Percentiles rank a stretch among this genome's conserved stretches.
Conservation (phyloP, 2,797 vertebrate species). For the Macrochelys suwanniensis region DNA sequence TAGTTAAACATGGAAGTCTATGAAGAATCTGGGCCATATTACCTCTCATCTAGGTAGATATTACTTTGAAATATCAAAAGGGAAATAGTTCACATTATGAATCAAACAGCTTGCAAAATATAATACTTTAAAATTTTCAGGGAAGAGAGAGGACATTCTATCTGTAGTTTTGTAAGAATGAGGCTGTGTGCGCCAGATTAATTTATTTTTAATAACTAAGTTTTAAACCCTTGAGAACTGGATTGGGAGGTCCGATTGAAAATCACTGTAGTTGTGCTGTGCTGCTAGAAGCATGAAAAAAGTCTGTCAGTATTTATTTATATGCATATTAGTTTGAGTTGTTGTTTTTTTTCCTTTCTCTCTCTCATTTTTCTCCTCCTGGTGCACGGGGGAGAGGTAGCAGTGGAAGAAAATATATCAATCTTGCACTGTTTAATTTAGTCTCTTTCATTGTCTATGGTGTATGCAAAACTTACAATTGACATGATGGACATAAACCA, state of each 20-base stretch:
- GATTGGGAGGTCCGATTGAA: not conserved
- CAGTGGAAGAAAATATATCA: not conserved
- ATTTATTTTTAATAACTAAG: not conserved
- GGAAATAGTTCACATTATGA: not conserved
- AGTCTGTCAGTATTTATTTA: not conserved
- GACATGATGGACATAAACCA: not conserved
- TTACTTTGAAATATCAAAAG: not conserved
- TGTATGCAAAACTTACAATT: not conserved
- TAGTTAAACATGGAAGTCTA: not conserved
- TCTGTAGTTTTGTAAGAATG: not conserved
- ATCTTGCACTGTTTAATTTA: not conserved
- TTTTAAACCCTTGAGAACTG: not conserved
- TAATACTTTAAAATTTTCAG: not conserved
- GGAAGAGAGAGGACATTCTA: not conserved
- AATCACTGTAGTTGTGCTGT: not conserved
- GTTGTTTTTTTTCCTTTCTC: too few species aligned
- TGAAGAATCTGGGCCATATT: not conserved
- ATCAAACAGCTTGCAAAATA: not conserved
- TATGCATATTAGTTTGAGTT: not conserved
- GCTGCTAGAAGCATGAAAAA: not conserved
- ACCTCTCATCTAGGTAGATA: fast-evolving
- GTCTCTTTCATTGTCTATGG: not conserved
- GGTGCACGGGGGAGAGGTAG: not conserved
- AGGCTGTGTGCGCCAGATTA: not conserved
- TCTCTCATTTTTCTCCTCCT: not conserved